Evolutionary conservation across 2,113 vertebrate genomes (phyloP).

Genomic region (Bubalus kerabau): DNA sequence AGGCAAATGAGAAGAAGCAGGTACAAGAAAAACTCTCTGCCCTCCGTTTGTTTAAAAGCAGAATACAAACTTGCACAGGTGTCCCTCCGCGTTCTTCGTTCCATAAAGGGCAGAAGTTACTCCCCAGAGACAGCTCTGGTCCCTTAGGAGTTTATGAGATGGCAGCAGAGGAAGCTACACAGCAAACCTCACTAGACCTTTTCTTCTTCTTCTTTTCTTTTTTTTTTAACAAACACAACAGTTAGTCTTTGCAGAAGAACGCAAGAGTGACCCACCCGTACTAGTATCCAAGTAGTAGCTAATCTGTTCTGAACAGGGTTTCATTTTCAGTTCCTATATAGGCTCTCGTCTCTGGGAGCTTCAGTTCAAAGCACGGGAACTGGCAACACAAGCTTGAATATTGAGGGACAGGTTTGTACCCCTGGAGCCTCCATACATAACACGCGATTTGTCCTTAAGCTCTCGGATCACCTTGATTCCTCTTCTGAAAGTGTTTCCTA

Average conservation of each 20-base stretch:
- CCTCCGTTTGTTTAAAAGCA: background rate
- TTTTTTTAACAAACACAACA: background rate
- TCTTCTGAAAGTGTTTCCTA: background rate
- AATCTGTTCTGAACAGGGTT: conserved; percentile 1
- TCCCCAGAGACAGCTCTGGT: no score
- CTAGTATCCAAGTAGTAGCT: background rate
- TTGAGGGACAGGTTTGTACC: background rate
- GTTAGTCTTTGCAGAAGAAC: background rate
- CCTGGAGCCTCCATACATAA: background rate
- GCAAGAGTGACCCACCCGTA: background rate
- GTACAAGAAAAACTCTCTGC: background rate
- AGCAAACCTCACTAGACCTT: background rate
- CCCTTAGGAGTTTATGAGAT: background rate
- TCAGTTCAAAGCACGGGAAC: conserved; percentile 43
- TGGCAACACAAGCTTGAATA: conserved; percentile 42
- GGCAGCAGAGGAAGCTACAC: background rate
- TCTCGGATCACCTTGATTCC: background rate
- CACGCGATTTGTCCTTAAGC: background rate
- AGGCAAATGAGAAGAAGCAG: background rate
- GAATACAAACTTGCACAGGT: background rate
- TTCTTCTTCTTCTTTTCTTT: background rate
- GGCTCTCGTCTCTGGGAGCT: conserved; percentile 4
- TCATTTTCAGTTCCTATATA: conserved; percentile 46
- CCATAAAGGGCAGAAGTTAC: background rate
- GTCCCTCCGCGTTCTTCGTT: background rate